phyloP scores from a whole-genome alignment of 2,113 vertebrate genomes.

The Henicopernis longicauda region DNA sequence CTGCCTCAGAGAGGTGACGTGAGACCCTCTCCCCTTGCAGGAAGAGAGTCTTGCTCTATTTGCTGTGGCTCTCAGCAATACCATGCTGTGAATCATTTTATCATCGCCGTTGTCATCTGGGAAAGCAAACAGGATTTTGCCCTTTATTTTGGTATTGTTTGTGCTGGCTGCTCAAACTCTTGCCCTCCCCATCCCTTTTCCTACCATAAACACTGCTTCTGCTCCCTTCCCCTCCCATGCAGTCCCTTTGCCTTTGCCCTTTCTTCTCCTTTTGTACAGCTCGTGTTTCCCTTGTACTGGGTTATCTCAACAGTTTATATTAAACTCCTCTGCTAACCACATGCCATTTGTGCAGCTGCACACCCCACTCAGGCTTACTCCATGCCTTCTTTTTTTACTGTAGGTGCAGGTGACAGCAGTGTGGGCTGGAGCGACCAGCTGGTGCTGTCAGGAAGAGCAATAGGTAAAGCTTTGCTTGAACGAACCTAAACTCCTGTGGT shows the following conservation, averaged over 20 bases:
- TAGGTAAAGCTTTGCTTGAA: neutral
- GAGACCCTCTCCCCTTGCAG: neutral
- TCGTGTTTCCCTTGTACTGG: neutral
- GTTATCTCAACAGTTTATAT: slow-evolving; percentile 19
- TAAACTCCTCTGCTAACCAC: neutral
- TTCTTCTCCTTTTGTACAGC: neutral
- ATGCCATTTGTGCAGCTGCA: neutral
- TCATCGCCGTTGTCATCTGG: rapidly evolving
- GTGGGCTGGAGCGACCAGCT: neutral
- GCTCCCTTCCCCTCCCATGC: neutral
- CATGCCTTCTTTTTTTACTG: neutral
- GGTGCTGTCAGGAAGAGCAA: neutral
- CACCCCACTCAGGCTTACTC: neutral
- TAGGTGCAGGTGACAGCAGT: neutral
- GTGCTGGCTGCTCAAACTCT: neutral
- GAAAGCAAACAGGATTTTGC: neutral
- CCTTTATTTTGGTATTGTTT: neutral
- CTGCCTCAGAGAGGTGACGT: neutral
- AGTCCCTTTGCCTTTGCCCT: neutral
- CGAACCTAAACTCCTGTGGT: neutral
- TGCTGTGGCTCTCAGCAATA: neutral
- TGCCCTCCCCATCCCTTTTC: neutral
- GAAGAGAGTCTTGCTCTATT: neutral
- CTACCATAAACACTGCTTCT: neutral
- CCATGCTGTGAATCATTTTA: neutral